Conservation (phyloP, 1,140 invertebrate genomes). For the Heliconius hermathena region DNA sequence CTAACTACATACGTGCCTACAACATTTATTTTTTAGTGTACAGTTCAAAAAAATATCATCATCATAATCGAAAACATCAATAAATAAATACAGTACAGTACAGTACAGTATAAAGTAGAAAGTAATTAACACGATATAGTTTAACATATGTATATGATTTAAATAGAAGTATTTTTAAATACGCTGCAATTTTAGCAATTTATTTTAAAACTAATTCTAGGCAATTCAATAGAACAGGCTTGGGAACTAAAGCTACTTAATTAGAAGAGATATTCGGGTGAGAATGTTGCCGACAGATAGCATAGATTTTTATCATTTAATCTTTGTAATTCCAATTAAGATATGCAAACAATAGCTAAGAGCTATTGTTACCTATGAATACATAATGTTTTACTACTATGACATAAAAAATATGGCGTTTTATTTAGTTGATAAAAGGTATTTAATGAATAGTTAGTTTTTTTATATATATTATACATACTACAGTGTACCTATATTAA, state of each 20-base stretch:
- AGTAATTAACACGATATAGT: no score
- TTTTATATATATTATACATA: neutral
- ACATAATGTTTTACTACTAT: neutral
- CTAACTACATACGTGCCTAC: no score
- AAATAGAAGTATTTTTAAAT: neutral
- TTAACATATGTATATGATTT: no score
- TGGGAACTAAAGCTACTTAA: constrained; percentile 26
- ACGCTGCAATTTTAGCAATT: neutral
- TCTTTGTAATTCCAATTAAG: constrained; percentile 15
- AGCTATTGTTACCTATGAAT: constrained; percentile 17
- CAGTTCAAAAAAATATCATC: no score
- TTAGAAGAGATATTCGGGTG: constrained; percentile 25
- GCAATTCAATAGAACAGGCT: constrained; percentile 16
- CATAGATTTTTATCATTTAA: constrained; percentile 17
- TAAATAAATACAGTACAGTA: no score
- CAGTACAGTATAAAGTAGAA: no score
- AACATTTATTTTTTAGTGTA: no score
- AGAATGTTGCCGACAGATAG: constrained; percentile 30
- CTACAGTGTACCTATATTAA: neutral
- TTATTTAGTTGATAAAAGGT: neutral
- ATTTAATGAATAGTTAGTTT: no score
- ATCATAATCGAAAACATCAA: neutral
- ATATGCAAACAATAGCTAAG: constrained; percentile 26
- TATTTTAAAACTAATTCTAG: neutral
- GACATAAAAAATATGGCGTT: neutral